phyloP scores from a whole-genome alignment of 1,140 invertebrate genomes.

The Euwallacea fornicatus region DNA sequence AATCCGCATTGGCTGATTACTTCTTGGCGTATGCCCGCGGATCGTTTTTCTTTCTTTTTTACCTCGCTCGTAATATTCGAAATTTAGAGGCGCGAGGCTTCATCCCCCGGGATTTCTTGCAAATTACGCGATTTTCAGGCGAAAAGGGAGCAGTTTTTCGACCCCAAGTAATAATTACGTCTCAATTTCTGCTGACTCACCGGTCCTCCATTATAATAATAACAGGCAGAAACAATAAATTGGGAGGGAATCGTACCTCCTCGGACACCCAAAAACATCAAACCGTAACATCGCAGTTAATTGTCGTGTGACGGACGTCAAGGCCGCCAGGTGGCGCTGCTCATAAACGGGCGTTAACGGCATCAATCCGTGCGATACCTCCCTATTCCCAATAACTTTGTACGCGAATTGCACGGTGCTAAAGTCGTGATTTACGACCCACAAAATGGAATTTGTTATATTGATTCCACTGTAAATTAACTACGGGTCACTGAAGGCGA shows the following conservation, averaged over 20 bases:
- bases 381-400: constrained; percentile 25
- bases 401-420: constrained; percentile 31
- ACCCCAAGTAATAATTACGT: not conserved
- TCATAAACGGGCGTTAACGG: too few relatives aligned
- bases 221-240: too few relatives aligned
- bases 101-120: constrained; percentile 15
- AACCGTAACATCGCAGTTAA: not conserved
- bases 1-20: constrained; percentile 18
- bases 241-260: too few relatives aligned
- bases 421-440: constrained; percentile 31
- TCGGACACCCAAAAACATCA: not conserved
- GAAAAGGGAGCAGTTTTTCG: constrained; percentile 2
- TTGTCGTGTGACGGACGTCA: too few relatives aligned
- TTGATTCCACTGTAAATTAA: constrained; percentile 37
- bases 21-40: constrained; percentile 9
- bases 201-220: not conserved
- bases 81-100: constrained; percentile 9
- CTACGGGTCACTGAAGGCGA: constrained; percentile 27
- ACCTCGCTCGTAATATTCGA: constrained; percentile 12
- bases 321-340: too few relatives aligned
- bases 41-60: constrained; percentile 14
- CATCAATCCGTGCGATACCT: not conserved
- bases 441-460: constrained; percentile 37
- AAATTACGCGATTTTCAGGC: constrained; percentile 12
- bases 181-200: not conserved